phyloP scores from a whole-genome alignment of 2,888 invertebrate genomes.

The Leucoma salicis region DNA sequence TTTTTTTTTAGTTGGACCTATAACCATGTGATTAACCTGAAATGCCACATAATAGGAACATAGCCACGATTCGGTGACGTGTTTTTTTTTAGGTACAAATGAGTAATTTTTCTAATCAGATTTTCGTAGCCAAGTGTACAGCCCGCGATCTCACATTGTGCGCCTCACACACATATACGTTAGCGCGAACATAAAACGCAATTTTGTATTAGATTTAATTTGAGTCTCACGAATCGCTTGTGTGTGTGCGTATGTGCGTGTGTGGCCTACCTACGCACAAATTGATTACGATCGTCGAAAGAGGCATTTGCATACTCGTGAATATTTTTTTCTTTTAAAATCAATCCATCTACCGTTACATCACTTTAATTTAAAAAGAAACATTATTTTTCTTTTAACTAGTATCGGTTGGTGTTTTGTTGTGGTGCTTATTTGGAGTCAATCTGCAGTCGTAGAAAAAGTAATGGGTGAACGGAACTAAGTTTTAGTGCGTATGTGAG shows the following conservation, averaged over 20 bases:
- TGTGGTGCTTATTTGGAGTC: too few relatives aligned
- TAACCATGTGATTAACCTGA: too few relatives aligned
- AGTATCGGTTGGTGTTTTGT: too few relatives aligned
- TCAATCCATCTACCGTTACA: slow-evolving; percentile 47
- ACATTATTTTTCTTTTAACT: not conserved
- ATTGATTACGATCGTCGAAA: slow-evolving; percentile 80
- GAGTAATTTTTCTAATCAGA: slow-evolving; percentile 47
- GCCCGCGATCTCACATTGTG: slow-evolving; percentile 69
- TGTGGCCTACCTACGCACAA: slow-evolving; percentile 77
- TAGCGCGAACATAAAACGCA: slow-evolving; percentile 80
- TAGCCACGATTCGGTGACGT: too few relatives aligned
- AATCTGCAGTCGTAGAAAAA: too few relatives aligned
- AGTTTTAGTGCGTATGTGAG: not conserved
- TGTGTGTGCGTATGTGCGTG: slow-evolving; percentile 44
- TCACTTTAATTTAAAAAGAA: slow-evolving; percentile 43
- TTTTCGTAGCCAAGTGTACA: slow-evolving; percentile 57
- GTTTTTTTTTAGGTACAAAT: not conserved
- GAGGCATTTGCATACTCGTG: slow-evolving; percentile 76
- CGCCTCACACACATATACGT: slow-evolving; percentile 73
- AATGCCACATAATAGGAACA: too few relatives aligned
- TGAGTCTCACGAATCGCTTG: slow-evolving; percentile 50
- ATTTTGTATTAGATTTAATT: slow-evolving; percentile 83
- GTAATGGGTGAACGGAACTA: not conserved
- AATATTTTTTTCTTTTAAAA: slow-evolving; percentile 46
- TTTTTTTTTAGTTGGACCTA: too few relatives aligned